These are phyloP conservation scores for Scotopteryx bipunctaria DNA, from an alignment of 2,888 invertebrate species.

Conservation along the genomic window DNA sequence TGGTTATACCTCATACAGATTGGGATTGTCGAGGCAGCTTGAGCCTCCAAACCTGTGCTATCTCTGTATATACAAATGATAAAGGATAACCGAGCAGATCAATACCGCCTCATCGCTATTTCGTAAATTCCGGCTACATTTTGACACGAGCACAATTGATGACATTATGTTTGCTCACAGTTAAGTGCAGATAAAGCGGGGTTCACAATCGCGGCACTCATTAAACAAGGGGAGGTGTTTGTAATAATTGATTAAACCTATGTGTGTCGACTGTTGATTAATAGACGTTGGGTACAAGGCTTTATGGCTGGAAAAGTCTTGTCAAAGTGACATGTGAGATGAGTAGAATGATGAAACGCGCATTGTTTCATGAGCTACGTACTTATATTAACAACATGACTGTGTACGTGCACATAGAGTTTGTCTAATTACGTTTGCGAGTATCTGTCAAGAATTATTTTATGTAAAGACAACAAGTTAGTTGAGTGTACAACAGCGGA, in stretches of 20 bases:
- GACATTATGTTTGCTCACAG: constrained; percentile 31
- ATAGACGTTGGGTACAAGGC: constrained; percentile 15
- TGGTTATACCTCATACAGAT: too few relatives aligned
- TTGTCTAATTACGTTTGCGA: too few relatives aligned
- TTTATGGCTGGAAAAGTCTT: constrained; percentile 25
- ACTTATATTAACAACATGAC: too few relatives aligned
- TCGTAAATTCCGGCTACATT: constrained; percentile 19
- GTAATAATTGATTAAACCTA: constrained; percentile 67
- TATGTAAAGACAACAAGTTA: too few relatives aligned
- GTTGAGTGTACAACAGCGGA: too few relatives aligned
- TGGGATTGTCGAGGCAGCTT: too few relatives aligned
- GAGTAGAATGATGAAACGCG: background rate
- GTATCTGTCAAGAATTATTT: too few relatives aligned
- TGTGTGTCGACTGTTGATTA: constrained; percentile 33
- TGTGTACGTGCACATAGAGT: too few relatives aligned
- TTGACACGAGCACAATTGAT: constrained; percentile 26
- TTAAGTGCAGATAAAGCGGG: constrained; percentile 53
- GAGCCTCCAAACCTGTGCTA: background rate
- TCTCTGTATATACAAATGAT: background rate
- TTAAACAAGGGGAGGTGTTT: constrained; percentile 58
- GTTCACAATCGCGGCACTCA: constrained; percentile 50
- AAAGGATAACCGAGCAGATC: constrained; percentile 2
- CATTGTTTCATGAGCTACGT: background rate
- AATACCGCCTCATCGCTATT: constrained; percentile 6
- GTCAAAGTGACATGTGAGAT: background rate